Evolutionary conservation across 37 sponge, comb jelly and placozoan species (phyloP), one percentile per base, ranked within the genome.

Genomic region (Corticium candelabrum): DNA sequence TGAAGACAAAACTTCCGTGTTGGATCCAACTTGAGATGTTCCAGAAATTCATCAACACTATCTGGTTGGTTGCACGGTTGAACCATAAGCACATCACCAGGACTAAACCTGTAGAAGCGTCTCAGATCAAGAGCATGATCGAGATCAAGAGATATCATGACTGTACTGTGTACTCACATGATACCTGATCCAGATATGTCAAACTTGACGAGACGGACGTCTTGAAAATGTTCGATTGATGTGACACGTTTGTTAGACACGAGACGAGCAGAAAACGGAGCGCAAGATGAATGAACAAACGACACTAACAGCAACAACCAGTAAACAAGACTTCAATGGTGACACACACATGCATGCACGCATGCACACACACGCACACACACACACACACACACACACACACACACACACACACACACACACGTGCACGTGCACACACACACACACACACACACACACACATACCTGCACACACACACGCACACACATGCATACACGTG

Each of bases 71-170:
- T 95, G 81, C 85, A 84, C 4, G 96, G 96, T 41, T 77, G 85
- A 0, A 95, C 62, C 93, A 95, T 95, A 68, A 92, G 43, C 41
- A 95, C 93, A 83, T 95, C 93, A 31, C 96, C 96, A 50, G 96
- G 87, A 0, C 34, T 34, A 69, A 90, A 80, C 35, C 94, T 93
- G 74, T 1, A 21, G 21, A 15, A 70, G 73, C 7, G 36, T 21
- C 11, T 21, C 29, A 70, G 35, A 35, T 4, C 7, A 15, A 70
- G 36, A 70, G 35, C 4, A 5, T 7, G 36, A 70, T 4, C 5
- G 35, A 29, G 36, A 70, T 7, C 4, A 4, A 70, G 73, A 70
- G 29, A 70, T 4, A 29, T 5, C 7, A 32, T 29, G 73, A 29
- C 73, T 70, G 5, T 5, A 70, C 21, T 29, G 11, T 11, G 35